A percentile compares a stretch with the other conserved stretches of the same genome.
phyloP scores from a whole-genome alignment of 2,888 invertebrate genomes.

The Amorpha juglandis region DNA sequence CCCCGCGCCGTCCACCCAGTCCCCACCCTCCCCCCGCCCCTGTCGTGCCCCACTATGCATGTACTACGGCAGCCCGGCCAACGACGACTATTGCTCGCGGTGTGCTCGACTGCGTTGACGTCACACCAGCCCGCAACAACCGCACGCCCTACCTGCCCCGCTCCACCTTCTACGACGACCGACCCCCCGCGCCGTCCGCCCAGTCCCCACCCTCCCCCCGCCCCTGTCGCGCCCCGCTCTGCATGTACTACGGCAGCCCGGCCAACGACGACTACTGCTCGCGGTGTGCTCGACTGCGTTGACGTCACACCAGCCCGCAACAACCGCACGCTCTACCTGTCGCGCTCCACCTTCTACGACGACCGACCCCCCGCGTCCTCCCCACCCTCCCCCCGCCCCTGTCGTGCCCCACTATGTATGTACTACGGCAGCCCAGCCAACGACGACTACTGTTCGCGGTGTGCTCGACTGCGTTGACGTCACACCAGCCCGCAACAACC shows the following conservation, averaged over 20 bases:
- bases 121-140: slow-evolving; percentile 60
- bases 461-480: slow-evolving; percentile 70
- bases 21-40: slow-evolving; percentile 85
- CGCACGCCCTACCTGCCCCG: slow-evolving; percentile 87
- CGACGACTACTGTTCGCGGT: slow-evolving; percentile 87
- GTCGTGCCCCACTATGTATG: slow-evolving; percentile 85
- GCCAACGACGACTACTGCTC: slow-evolving; percentile 87
- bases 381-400: slow-evolving; percentile 85
- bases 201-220: slow-evolving; percentile 85
- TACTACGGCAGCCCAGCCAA: slow-evolving; percentile 88
- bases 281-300: slow-evolving; percentile 81
- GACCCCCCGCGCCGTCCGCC: slow-evolving; percentile 59
- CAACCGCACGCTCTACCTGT: slow-evolving; percentile 87
- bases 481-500: no score
- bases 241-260: slow-evolving; percentile 88
- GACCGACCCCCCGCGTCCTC: slow-evolving; percentile 71
- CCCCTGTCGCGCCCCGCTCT: slow-evolving; percentile 84
- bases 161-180: slow-evolving; percentile 87
- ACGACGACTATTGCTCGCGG: slow-evolving; percentile 87
- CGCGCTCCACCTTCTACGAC: slow-evolving; percentile 86
- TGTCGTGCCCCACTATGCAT: slow-evolving; percentile 86
- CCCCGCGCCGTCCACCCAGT: slow-evolving; percentile 59
- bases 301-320: slow-evolving; percentile 39
- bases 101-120: slow-evolving; percentile 77
- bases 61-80: slow-evolving; percentile 87